These are phyloP conservation scores for Crotalus tigris DNA, from an alignment of 2,113 vertebrate species.

Conservation along the genomic window DNA sequence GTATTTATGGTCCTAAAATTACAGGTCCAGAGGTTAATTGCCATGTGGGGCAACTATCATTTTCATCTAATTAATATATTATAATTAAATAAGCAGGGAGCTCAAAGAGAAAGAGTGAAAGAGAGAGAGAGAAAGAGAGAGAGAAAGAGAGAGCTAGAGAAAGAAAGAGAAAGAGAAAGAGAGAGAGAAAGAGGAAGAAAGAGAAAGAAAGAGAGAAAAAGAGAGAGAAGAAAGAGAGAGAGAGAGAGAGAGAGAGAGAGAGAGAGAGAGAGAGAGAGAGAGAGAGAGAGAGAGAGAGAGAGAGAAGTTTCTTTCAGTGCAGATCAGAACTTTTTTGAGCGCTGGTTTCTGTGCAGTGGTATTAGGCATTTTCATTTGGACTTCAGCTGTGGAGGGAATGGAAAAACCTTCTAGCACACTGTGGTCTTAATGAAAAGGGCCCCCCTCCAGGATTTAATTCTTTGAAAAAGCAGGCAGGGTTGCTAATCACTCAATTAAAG, in stretches of 20 bases:
- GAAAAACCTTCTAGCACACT: neutral
- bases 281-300: neutral
- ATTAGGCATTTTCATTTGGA: neutral
- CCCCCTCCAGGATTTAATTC: neutral
- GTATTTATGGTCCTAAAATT: constrained; percentile 20
- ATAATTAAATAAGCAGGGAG: constrained; percentile 14
- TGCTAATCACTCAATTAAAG: neutral
- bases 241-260: neutral
- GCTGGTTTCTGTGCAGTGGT: neutral
- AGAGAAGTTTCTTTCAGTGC: neutral
- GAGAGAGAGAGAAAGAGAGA: rapidly evolving
- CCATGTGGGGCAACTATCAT: neutral
- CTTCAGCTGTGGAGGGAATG: neutral
- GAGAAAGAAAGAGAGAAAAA: neutral
- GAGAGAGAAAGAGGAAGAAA: neutral
- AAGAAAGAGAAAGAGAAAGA: rapidly evolving
- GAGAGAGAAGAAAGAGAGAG: rapidly evolving
- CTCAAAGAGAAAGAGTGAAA: neutral
- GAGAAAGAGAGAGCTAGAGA: no score
- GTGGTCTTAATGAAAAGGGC: neutral
- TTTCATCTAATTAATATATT: constrained; percentile 8
- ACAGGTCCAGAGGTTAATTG: constrained; percentile 24
- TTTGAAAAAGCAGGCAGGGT: neutral
- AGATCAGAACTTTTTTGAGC: neutral
- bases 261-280: neutral